Evolutionary conservation across 2,888 invertebrate genomes (phyloP), one percentile per base, ranked within the genome.

Genomic region (Hyposoter didymator): DNA sequence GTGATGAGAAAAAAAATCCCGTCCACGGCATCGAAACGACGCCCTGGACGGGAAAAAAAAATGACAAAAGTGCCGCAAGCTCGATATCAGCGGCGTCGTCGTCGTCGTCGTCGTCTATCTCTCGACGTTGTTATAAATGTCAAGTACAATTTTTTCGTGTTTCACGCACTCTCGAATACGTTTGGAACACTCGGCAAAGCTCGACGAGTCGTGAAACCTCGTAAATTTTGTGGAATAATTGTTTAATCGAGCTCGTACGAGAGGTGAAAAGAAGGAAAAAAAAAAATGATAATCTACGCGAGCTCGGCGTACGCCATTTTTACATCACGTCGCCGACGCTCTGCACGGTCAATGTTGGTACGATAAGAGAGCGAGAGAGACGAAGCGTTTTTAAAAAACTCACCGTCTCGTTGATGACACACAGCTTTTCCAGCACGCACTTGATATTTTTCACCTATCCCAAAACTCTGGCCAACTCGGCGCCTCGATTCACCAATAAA

Each of bases 231-330:
- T 43, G 14, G 22, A 35, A 12, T 35, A 35, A 78, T 64, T 12
- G 39, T 5, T 22, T 28, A 43, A 39, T 64, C 28, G 45, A 39
- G 39, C 47, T 70, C 76, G 80, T 17, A 28, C 14, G 59, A 74
- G 39, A 17, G 14, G 12, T 6, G 52, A 45, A 28, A 2, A 28
- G 2, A 32, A 39, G 19, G 4, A 35, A 81, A 52, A 66, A 76
- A 73, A 80, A 75, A 62, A 67, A 73, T 76, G 81, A 66, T 62
- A 64, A 59, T 55, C 69, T 59, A 75, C 43, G 74, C 32, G 35
- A 78, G 52, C 74, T 28, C 66, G 75, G 62, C 75, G 88, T 89
- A 91, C 93, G 93, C 93, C 93, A 93, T 93, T 92, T 93, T 93
- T 92, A 92, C 88, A 87, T 88, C 89, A 89, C 76, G 78, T 89